Percentiles rank a stretch among this genome's conserved stretches.
Evolutionary conservation across 2,888 invertebrate genomes (phyloP).

Genomic region (Selenia dentaria): DNA sequence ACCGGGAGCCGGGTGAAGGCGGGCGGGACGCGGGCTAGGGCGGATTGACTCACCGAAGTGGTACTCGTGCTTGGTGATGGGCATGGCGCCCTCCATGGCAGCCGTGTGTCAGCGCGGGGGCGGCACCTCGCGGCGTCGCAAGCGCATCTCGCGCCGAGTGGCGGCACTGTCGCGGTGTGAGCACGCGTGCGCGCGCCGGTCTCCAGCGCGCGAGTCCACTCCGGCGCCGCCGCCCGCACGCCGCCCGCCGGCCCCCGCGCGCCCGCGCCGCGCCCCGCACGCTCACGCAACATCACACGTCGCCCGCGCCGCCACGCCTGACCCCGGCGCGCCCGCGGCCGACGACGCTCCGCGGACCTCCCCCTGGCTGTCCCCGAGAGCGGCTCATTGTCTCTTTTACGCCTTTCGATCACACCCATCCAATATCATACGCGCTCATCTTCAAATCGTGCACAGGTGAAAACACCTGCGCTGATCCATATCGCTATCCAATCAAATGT

Average conservation of each 20-base stretch:
- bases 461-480: too few relatives aligned
- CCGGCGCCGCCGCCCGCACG: conserved; percentile 26
- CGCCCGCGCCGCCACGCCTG: conserved; percentile 35
- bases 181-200: conserved; percentile 36
- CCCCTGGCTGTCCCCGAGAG: too few relatives aligned
- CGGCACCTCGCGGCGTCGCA: conserved; percentile 45
- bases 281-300: too few relatives aligned
- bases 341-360: too few relatives aligned
- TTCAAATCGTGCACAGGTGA: too few relatives aligned
- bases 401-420: background rate
- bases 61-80: conserved; percentile 63
- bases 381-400: conserved; percentile 2
- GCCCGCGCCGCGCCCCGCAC: conserved; percentile 21
- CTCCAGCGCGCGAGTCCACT: conserved; percentile 33
- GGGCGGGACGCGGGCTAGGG: background rate
- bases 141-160: conserved; percentile 31
- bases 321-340: conserved; percentile 16
- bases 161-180: conserved; percentile 21
- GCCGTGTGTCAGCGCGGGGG: conserved; percentile 30
- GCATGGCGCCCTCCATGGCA: conserved; percentile 48
- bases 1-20: background rate
- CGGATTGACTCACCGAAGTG: conserved; percentile 63
- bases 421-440: background rate
- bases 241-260: conserved; percentile 25
- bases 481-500: too few relatives aligned